Conservation (phyloP, 1,140 invertebrate species). For the Thereuonema tuberculata region DNA sequence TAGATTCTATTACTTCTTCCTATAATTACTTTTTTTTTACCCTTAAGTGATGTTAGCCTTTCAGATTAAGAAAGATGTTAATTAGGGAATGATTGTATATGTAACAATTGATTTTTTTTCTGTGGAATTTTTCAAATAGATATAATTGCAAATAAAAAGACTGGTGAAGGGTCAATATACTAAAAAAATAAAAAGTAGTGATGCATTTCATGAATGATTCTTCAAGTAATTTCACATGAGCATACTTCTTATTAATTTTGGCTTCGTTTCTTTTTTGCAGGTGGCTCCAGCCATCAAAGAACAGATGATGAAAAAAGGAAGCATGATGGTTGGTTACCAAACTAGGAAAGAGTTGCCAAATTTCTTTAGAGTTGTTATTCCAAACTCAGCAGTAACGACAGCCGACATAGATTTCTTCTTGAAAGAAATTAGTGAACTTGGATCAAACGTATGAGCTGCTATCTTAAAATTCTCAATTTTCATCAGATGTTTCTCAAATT, state of each 20-base stretch:
- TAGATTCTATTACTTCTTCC: no score
- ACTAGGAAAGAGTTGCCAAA: constrained; percentile 62
- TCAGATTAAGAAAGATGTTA: no score
- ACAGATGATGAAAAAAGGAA: constrained; percentile 82
- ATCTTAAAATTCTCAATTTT: no score
- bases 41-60: no score
- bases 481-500: no score
- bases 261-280: constrained; percentile 30
- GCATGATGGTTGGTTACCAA: constrained; percentile 92
- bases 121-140: neutral
- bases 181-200: neutral
- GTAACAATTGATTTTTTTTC: no score
- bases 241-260: neutral
- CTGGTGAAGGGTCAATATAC: no score
- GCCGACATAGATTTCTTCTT: constrained; percentile 74
- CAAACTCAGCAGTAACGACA: constrained; percentile 66
- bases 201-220: constrained; percentile 6
- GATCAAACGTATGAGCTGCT: no score
- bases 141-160: no score
- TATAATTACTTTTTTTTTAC: no score
- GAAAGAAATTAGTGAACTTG: constrained; percentile 68
- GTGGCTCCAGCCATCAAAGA: constrained; percentile 86
- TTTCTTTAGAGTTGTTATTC: constrained; percentile 87
- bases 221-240: neutral
- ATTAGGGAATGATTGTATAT: no score